A percentile compares a stretch with the other conserved stretches of the same genome.
Evolutionary conservation across 1,140 invertebrate species (phyloP).

Genomic region (Myzus persicae): DNA sequence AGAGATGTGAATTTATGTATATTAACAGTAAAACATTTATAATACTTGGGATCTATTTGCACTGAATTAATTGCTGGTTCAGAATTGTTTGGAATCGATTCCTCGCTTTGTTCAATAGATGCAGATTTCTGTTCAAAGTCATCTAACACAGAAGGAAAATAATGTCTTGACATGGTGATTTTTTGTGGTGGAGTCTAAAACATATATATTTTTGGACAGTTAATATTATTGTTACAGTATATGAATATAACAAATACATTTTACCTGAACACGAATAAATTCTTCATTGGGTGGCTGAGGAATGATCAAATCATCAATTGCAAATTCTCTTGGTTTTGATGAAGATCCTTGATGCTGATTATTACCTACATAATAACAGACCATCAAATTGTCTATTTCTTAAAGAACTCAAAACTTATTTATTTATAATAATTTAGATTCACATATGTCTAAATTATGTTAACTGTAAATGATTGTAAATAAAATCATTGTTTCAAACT

Average conservation of each 20-base stretch:
- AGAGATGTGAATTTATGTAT: background rate
- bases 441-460: background rate
- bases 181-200: constrained; percentile 53
- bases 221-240: background rate
- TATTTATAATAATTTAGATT: background rate
- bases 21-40: background rate
- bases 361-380: background rate
- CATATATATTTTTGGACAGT: background rate
- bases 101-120: background rate
- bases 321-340: constrained; percentile 55
- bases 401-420: background rate
- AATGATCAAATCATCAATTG: constrained; percentile 49
- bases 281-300: constrained; percentile 46
- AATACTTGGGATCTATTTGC: constrained; percentile 9
- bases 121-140: constrained; percentile 1
- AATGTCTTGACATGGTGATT: constrained; percentile 49
- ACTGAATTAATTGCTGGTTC: background rate
- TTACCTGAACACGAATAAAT: constrained; percentile 50
- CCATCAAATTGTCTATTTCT: background rate
- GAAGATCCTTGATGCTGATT: constrained; percentile 47
- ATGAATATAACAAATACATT: background rate
- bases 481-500: background rate
- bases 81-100: background rate
- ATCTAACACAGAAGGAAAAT: constrained; percentile 51
- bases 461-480: background rate